A percentile compares a stretch with the other conserved stretches of the same genome.
phyloP scores from a whole-genome alignment of 53 echinoderm and acorn worm genomes.

The Patiria pectinifera region DNA sequence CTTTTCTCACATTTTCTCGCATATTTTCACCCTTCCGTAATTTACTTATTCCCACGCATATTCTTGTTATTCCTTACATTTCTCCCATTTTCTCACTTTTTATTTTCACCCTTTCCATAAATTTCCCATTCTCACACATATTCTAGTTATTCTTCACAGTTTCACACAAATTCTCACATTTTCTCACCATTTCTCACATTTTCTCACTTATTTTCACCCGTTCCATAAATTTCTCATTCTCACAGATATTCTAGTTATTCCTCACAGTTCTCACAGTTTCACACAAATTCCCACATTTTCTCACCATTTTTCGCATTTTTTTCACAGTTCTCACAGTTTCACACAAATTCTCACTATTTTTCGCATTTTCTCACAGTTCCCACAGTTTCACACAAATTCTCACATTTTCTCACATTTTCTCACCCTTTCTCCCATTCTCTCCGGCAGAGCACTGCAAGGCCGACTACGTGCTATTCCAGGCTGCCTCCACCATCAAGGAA shows the following conservation, averaged over 20 bases:
- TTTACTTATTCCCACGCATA: no score
- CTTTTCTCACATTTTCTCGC: no score
- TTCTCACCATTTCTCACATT: no score
- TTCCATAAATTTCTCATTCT: background rate
- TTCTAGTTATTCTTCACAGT: no score
- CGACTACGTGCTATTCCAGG: constrained; percentile 97
- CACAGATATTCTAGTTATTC: background rate
- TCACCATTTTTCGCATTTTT: background rate
- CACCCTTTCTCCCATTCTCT: background rate
- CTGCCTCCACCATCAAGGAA: constrained; percentile 95
- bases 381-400: background rate
- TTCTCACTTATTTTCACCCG: background rate
- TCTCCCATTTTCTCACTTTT: no score
- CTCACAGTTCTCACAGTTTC: no score
- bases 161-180: no score
- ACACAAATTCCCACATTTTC: background rate
- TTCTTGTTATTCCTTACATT: no score
- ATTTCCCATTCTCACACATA: no score
- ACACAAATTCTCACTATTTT: background rate
- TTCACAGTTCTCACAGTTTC: no score
- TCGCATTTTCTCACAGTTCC: background rate
- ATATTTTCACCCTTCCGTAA: no score
- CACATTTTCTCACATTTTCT: background rate
- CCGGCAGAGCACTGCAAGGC: constrained; percentile 87
- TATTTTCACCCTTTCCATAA: no score